Conservation (phyloP, 2,113 vertebrate species). For the Thalassarche chlororhynchos region DNA sequence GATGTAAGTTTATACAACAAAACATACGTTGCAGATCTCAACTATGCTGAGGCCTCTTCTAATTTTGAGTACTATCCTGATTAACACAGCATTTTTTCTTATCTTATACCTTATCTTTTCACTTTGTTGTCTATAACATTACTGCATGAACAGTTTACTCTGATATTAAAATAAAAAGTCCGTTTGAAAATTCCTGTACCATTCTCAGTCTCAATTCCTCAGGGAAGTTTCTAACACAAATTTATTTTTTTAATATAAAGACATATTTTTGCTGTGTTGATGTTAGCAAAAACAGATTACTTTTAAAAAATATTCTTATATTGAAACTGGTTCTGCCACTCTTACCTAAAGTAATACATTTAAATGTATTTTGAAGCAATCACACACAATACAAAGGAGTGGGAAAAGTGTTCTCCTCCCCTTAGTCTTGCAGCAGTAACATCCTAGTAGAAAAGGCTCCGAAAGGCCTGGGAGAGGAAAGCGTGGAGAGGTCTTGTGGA, state of each 20-base stretch:
- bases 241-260: background rate
- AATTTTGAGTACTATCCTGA: background rate
- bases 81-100: background rate
- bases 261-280: background rate
- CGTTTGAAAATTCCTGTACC: background rate
- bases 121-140: background rate
- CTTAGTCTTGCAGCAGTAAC: background rate
- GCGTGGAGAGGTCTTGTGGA: background rate
- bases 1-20: background rate
- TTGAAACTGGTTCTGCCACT: background rate
- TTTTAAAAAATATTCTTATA: background rate
- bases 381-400: background rate
- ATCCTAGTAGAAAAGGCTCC: background rate
- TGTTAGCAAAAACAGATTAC: background rate
- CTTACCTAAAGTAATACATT: background rate
- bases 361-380: background rate
- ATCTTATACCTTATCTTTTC: background rate
- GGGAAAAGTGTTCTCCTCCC: background rate
- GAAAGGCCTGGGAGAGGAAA: background rate
- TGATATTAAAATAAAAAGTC: background rate
- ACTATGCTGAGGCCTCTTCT: background rate
- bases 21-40: background rate
- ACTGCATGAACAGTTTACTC: background rate
- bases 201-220: background rate
- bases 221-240: background rate